A percentile compares a stretch with the other conserved stretches of the same genome.
Evolutionary conservation across 2,113 vertebrate genomes (phyloP).

Genomic region (Trichomycterus rosablanca): DNA sequence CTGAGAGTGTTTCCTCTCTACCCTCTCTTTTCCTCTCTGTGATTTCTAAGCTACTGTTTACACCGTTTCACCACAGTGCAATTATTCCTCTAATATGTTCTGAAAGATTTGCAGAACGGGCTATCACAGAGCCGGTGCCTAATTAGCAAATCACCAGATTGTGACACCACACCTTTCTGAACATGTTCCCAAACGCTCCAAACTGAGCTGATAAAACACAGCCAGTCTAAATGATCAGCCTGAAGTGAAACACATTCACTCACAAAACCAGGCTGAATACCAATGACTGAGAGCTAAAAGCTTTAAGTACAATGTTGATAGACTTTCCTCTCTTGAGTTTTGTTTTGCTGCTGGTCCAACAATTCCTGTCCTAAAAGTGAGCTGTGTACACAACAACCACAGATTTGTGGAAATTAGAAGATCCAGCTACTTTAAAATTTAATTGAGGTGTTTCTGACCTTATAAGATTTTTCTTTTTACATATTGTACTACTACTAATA

Average conservation of each 20-base stretch:
- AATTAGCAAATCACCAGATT: slow-evolving; percentile 36
- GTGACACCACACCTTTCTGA: slow-evolving; percentile 21
- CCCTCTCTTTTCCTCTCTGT: not conserved
- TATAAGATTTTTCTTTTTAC: too few species aligned
- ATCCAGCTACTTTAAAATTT: too few species aligned
- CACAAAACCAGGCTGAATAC: not conserved
- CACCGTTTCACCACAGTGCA: slow-evolving; percentile 32
- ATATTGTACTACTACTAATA: too few species aligned
- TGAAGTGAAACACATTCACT: not conserved
- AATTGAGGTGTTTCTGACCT: too few species aligned
- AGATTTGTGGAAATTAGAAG: too few species aligned
- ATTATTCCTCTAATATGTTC: slow-evolving; percentile 54
- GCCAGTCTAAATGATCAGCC: not conserved
- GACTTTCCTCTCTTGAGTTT: too few species aligned
- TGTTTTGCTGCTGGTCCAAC: too few species aligned
- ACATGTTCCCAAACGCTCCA: slow-evolving; percentile 13
- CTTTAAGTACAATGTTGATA: too few species aligned
- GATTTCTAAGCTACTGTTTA: slow-evolving; percentile 29
- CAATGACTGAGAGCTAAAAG: too few species aligned
- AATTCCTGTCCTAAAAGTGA: too few species aligned
- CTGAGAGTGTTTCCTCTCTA: not conserved
- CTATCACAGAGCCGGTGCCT: slow-evolving; percentile 14
- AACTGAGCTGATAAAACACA: not conserved
- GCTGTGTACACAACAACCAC: too few species aligned
- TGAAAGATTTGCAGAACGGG: slow-evolving; percentile 40